Evolutionary conservation across 2,113 vertebrate genomes (phyloP).

Genomic region (Chamaea fasciata): DNA sequence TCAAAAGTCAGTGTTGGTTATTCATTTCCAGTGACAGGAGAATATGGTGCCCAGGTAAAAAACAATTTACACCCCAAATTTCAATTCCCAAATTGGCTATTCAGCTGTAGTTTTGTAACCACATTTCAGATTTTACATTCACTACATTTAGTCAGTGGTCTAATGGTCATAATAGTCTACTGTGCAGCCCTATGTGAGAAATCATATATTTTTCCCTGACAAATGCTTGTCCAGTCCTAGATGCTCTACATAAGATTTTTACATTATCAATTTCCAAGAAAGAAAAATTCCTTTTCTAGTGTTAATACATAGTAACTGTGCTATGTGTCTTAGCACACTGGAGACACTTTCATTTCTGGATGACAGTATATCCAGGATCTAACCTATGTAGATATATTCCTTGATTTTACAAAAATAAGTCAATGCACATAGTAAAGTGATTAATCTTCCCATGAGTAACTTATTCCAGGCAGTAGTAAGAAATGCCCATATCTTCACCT

Average conservation of each 20-base stretch:
- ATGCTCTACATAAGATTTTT: neutral
- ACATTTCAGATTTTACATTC: neutral
- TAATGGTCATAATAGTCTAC: neutral
- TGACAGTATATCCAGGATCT: neutral
- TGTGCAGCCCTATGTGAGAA: neutral
- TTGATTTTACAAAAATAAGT: neutral
- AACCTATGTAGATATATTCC: neutral
- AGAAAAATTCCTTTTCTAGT: neutral
- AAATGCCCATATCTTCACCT: neutral
- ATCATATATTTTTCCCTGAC: neutral
- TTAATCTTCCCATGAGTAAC: neutral
- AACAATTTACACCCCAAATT: neutral
- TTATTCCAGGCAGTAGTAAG: neutral
- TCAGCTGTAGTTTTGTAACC: neutral
- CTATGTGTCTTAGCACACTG: neutral
- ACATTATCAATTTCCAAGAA: neutral
- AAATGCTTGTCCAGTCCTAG: neutral
- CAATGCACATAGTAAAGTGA: neutral
- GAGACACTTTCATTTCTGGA: neutral
- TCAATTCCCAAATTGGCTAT: neutral
- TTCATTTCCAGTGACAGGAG: neutral
- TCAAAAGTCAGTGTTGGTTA: neutral
- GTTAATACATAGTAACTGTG: neutral
- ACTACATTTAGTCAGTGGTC: neutral
- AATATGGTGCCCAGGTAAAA: neutral